Evolutionary conservation across 2,797 vertebrate genomes (phyloP).

Genomic region (Gymnothorax reevesii): DNA sequence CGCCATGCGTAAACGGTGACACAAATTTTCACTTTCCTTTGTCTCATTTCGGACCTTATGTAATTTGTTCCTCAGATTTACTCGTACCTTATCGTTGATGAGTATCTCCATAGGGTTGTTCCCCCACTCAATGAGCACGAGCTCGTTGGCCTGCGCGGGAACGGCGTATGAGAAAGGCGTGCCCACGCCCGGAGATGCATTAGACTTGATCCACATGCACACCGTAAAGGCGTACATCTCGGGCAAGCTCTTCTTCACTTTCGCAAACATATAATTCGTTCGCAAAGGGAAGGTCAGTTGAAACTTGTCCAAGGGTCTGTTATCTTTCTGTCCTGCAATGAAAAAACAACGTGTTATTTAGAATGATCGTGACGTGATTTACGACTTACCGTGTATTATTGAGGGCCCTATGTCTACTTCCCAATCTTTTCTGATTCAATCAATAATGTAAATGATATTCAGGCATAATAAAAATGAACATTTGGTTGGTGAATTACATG

Average conservation of each 20-base stretch:
- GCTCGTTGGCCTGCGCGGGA: conserved; percentile 89
- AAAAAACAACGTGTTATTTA: not conserved
- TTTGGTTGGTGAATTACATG: not conserved
- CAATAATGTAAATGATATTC: not conserved
- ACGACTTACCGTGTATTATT: not conserved
- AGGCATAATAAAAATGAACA: not conserved
- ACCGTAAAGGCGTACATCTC: conserved; percentile 96
- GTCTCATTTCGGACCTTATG: not conserved
- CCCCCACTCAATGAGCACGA: conserved; percentile 96
- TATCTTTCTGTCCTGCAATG: conserved; percentile 84
- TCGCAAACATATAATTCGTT: conserved; percentile 98
- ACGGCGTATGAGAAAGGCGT: conserved; percentile 96
- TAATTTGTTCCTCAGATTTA: not conserved
- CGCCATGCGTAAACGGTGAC: not conserved
- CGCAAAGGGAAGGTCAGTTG: conserved; percentile 92
- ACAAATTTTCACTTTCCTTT: not conserved
- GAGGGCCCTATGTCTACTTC: no score
- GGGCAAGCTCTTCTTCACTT: conserved; percentile 90
- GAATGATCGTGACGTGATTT: not conserved
- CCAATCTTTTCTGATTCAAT: not conserved
- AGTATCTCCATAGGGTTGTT: conserved; percentile 98
- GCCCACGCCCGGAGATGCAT: conserved; percentile 88
- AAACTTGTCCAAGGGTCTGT: conserved; percentile 84
- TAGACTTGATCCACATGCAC: conserved; percentile 96
- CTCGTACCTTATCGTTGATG: conserved; percentile 92